These are phyloP conservation scores for Microctenopoma lineatum DNA, from an alignment of 2,797 vertebrate species.

Conservation along the genomic window DNA sequence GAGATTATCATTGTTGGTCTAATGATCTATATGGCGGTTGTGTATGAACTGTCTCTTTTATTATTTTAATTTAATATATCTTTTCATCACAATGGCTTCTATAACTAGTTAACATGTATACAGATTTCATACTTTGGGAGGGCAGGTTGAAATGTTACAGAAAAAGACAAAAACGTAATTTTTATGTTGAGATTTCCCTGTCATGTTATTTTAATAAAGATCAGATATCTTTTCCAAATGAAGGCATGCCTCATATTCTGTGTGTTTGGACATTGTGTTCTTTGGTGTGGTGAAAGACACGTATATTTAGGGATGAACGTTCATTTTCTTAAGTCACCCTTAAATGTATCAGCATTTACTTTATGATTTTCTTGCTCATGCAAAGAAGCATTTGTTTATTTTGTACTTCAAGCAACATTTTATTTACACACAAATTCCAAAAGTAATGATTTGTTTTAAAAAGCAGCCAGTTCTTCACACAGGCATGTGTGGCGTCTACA, in stretches of 20 bases:
- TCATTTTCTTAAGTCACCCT: background rate
- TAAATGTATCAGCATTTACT: background rate
- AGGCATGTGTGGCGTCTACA: no score
- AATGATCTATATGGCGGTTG: slow-evolving; percentile 39
- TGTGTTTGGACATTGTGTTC: slow-evolving; percentile 2
- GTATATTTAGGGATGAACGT: background rate
- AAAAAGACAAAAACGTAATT: slow-evolving; percentile 49
- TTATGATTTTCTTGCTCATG: background rate
- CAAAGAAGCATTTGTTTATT: background rate
- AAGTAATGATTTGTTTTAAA: background rate
- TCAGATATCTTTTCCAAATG: slow-evolving; percentile 54
- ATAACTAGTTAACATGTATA: slow-evolving; percentile 63
- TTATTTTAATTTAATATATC: slow-evolving; percentile 76
- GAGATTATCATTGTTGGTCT: slow-evolving; percentile 54
- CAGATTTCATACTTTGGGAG: slow-evolving; percentile 56
- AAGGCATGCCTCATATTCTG: slow-evolving; percentile 18
- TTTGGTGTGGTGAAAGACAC: background rate
- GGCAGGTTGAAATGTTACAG: slow-evolving; percentile 37
- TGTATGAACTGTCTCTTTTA: slow-evolving; percentile 62
- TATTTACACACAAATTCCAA: background rate
- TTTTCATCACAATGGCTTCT: slow-evolving; percentile 54
- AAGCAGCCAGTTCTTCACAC: background rate
- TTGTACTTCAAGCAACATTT: background rate
- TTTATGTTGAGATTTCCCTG: slow-evolving; percentile 48
- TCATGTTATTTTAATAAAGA: slow-evolving; percentile 75